These are phyloP conservation scores for Pithys albifrons DNA, from an alignment of 2,113 vertebrate genomes.

Conservation along the genomic window DNA sequence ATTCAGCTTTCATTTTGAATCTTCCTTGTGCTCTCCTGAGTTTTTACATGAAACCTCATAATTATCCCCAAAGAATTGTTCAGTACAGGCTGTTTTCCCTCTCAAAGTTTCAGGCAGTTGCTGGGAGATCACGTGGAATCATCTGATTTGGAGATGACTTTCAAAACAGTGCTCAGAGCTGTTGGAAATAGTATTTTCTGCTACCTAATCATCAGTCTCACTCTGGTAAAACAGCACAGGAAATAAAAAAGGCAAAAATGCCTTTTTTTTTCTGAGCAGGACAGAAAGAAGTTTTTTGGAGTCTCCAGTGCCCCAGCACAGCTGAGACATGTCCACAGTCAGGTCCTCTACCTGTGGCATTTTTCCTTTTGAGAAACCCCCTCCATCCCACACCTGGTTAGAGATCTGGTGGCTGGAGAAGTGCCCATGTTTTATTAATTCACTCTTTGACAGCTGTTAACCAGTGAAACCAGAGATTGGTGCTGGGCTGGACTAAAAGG, in stretches of 20 bases:
- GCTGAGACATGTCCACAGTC: neutral
- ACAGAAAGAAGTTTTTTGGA: neutral
- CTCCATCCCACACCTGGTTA: neutral
- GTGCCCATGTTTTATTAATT: conserved; percentile 65
- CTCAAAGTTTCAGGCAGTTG: neutral
- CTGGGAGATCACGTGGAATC: conserved; percentile 1
- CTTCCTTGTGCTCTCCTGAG: neutral
- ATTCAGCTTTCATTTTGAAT: neutral
- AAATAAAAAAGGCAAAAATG: neutral
- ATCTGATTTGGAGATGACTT: neutral
- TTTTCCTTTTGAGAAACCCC: neutral
- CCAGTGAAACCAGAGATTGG: conserved; percentile 67
- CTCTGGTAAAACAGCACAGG: neutral
- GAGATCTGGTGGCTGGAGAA: neutral
- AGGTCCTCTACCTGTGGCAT: neutral
- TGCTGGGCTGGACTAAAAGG: conserved; percentile 18
- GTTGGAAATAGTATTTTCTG: neutral
- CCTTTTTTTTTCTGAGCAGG: neutral
- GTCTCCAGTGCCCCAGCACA: neutral
- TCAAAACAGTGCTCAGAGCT: neutral
- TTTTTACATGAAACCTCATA: neutral
- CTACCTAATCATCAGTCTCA: neutral
- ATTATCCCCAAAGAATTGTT: neutral
- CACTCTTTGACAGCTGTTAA: conserved; percentile 70
- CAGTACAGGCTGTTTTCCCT: neutral